Percentiles rank a stretch among this genome's conserved stretches.
phyloP scores from a whole-genome alignment of 2,797 vertebrate species.

The Phyllotis vaccarum region DNA sequence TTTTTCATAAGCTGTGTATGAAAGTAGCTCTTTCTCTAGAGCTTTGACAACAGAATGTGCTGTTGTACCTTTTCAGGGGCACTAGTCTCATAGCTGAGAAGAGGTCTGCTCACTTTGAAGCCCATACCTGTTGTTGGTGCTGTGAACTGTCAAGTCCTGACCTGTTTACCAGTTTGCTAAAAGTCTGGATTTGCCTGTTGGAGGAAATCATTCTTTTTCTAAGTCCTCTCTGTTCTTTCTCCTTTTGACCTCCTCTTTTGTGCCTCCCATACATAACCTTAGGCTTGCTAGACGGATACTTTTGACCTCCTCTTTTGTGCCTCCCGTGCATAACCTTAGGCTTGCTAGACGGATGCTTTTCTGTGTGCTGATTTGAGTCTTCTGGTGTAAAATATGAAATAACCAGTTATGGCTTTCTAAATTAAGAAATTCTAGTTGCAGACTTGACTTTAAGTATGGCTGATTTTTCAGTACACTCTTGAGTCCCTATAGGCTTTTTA shows the following conservation, averaged over 20 bases:
- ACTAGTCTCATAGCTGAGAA: not conserved
- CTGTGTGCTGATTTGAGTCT: not conserved
- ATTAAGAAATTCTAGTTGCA: not conserved
- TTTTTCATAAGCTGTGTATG: not conserved
- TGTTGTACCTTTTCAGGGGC: slow-evolving; percentile 12
- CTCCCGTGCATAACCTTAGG: rapidly evolving
- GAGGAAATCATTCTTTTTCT: not conserved
- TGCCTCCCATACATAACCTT: rapidly evolving
- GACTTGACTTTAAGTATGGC: not conserved
- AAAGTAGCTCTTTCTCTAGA: slow-evolving; percentile 32
- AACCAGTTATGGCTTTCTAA: not conserved
- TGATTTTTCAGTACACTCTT: slow-evolving; percentile 6
- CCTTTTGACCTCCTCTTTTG: not conserved
- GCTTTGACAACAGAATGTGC: not conserved
- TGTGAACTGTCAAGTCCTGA: not conserved
- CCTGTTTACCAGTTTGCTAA: not conserved
- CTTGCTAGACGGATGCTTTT: not conserved
- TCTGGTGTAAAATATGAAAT: not conserved
- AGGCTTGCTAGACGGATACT: not conserved
- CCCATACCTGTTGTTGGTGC: not conserved
- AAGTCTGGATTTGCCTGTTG: not conserved
- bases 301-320: not conserved
- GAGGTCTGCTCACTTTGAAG: not conserved
- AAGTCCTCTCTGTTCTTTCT: not conserved
- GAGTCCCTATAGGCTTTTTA: not conserved